Evolutionary conservation across 2,113 vertebrate genomes (phyloP), one percentile per base, ranked within the genome.

Genomic region (Xiphias gladius): DNA sequence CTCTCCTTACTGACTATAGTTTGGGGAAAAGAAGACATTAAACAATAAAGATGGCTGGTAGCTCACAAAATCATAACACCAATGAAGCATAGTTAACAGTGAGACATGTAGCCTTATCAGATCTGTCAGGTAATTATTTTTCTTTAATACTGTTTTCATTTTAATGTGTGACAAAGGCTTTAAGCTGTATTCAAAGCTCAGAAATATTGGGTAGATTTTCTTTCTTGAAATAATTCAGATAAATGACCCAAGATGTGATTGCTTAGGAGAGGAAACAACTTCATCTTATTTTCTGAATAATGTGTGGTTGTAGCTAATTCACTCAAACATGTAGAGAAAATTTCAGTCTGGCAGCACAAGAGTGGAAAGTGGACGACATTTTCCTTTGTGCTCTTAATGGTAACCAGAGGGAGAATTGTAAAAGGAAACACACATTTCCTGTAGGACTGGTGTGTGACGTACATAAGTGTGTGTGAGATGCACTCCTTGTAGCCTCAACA

Each of bases 381-480:
- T 58, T 41, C 59, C 84, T 89, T 81, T 89, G 85, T 89, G 66
- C 73, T 81, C 62, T 37, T 93, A 91, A 93, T 92, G 82, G 83
- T 79, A 88, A 90, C 58, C 93, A 93, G 87, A 83, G 76, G 87
- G 84, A 75, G 76, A 76, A 70, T 81, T 22, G 59, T 72, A 79
- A 91, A 90, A 89, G 90, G 90, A 92, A 93, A 87, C 82, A 78
- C 84, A 89, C 89, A 69, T 84, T 93, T 94, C 93, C 93, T 91
- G 89, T 85, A 59, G 78, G 85, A 79, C 64, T 80, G 84, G 58
- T 13, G 43, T 65, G 85, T 93, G 91, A 93, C 86, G 87, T 82
- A 55, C 30, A 7, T 59, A 11, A 26, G 83, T 68, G 76, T 80
- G 83, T 81, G 85, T 72, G 78, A 55, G 76, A 84, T 85, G 64